Conservation (phyloP, 2,797 vertebrate genomes). For the Choloepus didactylus region DNA sequence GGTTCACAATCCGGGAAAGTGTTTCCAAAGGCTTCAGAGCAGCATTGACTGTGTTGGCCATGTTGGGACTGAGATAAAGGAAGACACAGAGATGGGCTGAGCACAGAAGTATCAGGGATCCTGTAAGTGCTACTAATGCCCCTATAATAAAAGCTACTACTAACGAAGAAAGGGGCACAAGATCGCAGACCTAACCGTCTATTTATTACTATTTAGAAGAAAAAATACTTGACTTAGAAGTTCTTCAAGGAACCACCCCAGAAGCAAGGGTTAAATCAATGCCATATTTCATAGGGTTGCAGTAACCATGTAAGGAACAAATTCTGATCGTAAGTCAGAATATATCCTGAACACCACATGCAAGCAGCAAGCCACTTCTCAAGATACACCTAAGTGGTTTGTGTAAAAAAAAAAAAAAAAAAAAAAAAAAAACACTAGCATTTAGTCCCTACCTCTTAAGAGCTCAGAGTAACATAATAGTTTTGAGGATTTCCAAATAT, state of each 20-base stretch:
- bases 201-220: not conserved
- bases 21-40: slow-evolving; percentile 97
- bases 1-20: slow-evolving; percentile 97
- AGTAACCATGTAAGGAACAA: not conserved
- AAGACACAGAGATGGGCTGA: slow-evolving; percentile 59
- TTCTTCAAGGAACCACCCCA: not conserved
- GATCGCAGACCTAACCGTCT: not conserved
- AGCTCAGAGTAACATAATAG: not conserved
- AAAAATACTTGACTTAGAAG: not conserved
- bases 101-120: slow-evolving; percentile 27
- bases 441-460: not conserved
- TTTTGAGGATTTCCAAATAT: not conserved
- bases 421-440: not conserved
- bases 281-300: not conserved
- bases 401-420: not conserved
- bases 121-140: not conserved
- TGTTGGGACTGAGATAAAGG: slow-evolving; percentile 93
- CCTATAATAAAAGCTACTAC: not conserved
- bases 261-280: slow-evolving; percentile 34
- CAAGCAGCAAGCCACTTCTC: slow-evolving; percentile 1
- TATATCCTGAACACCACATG: not conserved
- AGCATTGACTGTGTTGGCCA: slow-evolving; percentile 98
- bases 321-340: not conserved
- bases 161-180: not conserved
- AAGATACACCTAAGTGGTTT: not conserved